Conservation (phyloP, 2,113 vertebrate species). For the Scatophagus argus region DNA sequence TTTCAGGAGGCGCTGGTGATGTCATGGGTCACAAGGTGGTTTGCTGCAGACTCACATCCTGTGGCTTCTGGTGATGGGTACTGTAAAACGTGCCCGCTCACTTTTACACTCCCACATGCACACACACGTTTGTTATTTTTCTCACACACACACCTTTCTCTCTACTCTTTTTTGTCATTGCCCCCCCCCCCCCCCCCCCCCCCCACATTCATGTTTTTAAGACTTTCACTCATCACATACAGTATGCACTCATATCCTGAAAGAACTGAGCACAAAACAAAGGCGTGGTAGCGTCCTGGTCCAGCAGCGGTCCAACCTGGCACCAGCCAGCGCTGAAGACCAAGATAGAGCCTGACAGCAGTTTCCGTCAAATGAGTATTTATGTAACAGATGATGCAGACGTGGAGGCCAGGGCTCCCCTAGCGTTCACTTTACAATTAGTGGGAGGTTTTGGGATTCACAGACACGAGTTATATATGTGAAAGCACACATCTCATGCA, state of each 20-base stretch:
- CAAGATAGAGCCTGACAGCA: constrained; percentile 60
- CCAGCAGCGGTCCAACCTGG: constrained; percentile 59
- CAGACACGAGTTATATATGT: constrained; percentile 28
- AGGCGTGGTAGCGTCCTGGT: constrained; percentile 46
- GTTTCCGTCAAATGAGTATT: constrained; percentile 69
- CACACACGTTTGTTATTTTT: constrained; percentile 2
- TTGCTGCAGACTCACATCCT: constrained; percentile 65
- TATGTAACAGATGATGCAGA: constrained; percentile 61
- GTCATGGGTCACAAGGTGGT: constrained; percentile 73
- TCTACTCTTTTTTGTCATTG: neutral
- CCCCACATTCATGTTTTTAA: too few species aligned
- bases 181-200: neutral
- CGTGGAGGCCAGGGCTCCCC: constrained; percentile 46
- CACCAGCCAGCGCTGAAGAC: constrained; percentile 53
- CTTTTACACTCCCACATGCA: constrained; percentile 14
- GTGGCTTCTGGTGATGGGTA: constrained; percentile 55
- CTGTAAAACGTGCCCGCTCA: constrained; percentile 47
- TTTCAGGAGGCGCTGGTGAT: constrained; percentile 59
- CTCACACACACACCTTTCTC: neutral
- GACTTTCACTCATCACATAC: neutral
- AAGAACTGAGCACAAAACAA: constrained; percentile 45
- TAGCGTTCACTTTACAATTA: constrained; percentile 64
- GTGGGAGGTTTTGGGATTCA: constrained; percentile 37
- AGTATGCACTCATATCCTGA: neutral
- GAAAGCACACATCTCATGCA: neutral